phyloP scores from a whole-genome alignment of 2,797 vertebrate species.

The Acipenser transmontanus region DNA sequence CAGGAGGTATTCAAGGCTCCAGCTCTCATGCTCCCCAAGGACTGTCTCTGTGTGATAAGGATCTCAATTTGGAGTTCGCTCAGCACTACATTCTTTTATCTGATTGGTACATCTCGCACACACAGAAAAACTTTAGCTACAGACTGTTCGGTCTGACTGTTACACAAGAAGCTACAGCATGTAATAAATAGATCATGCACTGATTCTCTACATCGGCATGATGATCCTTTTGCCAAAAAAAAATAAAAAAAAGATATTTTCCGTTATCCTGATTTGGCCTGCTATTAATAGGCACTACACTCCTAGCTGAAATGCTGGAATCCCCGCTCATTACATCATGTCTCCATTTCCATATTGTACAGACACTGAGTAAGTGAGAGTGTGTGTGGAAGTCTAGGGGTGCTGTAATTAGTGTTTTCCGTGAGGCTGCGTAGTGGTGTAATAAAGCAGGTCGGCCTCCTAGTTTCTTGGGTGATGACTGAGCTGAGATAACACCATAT shows the following conservation, averaged over 20 bases:
- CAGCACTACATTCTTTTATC: no score
- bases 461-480: constrained; percentile 19
- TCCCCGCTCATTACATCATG: not conserved
- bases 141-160: no score
- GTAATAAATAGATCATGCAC: no score
- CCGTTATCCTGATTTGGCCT: not conserved
- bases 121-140: no score
- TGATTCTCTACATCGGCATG: no score
- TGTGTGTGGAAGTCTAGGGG: not conserved
- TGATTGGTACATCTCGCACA: no score
- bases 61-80: no score
- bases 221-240: not conserved
- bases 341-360: not conserved
- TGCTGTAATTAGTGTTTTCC: not conserved
- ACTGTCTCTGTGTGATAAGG: no score
- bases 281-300: constrained; percentile 1
- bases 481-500: constrained; percentile 33
- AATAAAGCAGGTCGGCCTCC: not conserved
- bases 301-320: not conserved
- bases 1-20: no score
- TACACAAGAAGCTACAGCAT: no score
- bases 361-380: not conserved
- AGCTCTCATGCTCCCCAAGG: no score
- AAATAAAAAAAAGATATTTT: not conserved
- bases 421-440: not conserved